A percentile compares a stretch with the other conserved stretches of the same genome.
These are phyloP conservation scores for Axis porcinus DNA, from an alignment of 2,113 vertebrate genomes.

Conservation along the genomic window DNA sequence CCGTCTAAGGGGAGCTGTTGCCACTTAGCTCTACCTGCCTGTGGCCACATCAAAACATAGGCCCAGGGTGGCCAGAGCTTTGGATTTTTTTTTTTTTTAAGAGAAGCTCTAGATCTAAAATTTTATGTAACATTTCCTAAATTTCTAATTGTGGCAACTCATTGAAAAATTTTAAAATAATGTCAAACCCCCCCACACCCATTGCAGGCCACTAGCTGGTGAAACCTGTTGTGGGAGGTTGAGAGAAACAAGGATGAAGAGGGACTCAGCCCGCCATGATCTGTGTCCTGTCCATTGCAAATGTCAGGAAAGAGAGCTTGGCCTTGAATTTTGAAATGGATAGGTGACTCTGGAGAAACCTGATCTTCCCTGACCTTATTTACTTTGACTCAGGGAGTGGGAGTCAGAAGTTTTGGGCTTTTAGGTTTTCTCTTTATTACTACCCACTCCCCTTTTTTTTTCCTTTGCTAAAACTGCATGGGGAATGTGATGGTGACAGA, in stretches of 20 bases:
- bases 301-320: not conserved
- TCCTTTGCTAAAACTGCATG: not conserved
- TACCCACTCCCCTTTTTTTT: rapidly evolving
- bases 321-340: not conserved
- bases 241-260: not conserved
- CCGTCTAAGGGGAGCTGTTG: no score
- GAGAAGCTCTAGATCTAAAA: not conserved
- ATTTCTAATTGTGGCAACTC: not conserved
- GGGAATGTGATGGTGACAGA: not conserved
- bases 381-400: not conserved
- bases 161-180: not conserved
- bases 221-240: not conserved
- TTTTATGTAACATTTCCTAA: not conserved
- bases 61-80: not conserved
- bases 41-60: not conserved
- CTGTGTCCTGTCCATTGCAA: not conserved
- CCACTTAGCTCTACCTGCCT: not conserved
- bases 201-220: not conserved
- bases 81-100: not conserved
- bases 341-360: not conserved
- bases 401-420: not conserved
- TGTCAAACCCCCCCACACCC: rapidly evolving
- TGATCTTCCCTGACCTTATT: not conserved
- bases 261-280: rapidly evolving
- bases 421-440: not conserved